phyloP scores from a whole-genome alignment of 2,888 invertebrate genomes.

The Eupithecia insigniata region DNA sequence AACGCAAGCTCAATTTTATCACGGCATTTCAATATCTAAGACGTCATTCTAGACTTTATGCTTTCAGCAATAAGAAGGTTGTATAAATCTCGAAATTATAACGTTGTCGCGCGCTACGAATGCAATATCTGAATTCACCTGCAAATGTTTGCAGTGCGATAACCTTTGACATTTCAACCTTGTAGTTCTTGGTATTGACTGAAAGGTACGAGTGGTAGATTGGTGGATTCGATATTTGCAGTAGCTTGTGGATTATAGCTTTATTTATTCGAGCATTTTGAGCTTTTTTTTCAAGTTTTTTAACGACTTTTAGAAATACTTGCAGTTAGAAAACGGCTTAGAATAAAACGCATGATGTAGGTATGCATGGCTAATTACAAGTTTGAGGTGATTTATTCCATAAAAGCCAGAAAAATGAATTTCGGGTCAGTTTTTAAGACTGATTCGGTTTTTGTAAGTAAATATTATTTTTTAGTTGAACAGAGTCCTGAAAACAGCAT shows the following conservation, averaged over 20 bases:
- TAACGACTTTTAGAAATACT: not conserved
- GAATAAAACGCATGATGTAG: not conserved
- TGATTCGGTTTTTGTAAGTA: not conserved
- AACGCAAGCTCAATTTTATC: not conserved
- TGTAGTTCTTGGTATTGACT: conserved; percentile 12
- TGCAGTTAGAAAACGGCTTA: not conserved
- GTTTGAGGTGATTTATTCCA: not conserved
- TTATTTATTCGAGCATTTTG: not conserved
- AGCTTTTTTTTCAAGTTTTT: not conserved
- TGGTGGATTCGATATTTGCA: not conserved
- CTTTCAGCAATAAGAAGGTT: not conserved
- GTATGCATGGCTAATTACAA: not conserved
- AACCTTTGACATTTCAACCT: conserved; percentile 27
- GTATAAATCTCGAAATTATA: not conserved
- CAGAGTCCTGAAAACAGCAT: not conserved
- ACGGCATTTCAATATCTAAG: not conserved
- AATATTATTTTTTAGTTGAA: not conserved
- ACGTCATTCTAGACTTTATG: not conserved
- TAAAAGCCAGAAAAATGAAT: not conserved
- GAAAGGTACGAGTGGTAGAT: not conserved
- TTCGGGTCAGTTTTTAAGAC: not conserved
- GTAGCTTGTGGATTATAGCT: not conserved
- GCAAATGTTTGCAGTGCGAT: conserved; percentile 14
- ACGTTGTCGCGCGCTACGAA: not conserved
- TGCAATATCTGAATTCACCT: conserved; percentile 26